Conservation (phyloP, 2,888 invertebrate genomes). For the Drosophila kambysellisi region DNA sequence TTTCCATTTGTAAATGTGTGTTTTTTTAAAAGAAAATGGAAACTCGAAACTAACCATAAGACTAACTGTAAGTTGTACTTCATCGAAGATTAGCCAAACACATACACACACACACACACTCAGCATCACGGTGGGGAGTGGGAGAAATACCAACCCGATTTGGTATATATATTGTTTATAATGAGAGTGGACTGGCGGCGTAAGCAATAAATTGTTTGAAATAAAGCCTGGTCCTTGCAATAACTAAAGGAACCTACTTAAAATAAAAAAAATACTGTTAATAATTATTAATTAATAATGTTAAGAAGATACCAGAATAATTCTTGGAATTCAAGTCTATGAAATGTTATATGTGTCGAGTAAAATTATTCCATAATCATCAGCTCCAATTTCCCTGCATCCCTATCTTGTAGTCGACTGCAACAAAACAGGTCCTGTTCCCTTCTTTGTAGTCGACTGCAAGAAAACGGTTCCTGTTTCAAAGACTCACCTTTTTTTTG, state of each 20-base stretch:
- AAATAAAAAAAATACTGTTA: constrained; percentile 2
- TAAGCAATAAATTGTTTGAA: constrained; percentile 72
- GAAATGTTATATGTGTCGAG: background rate
- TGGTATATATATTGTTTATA: constrained; percentile 38
- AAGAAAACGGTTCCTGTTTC: background rate
- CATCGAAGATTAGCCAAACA: constrained; percentile 54
- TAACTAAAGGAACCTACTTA: constrained; percentile 61
- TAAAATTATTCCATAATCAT: background rate
- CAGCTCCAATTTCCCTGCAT: background rate
- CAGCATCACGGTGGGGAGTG: constrained; percentile 32
- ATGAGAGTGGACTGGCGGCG: constrained; percentile 41
- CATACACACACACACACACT: constrained; percentile 19
- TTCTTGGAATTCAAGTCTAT: background rate
- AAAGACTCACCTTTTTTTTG: background rate
- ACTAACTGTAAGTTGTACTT: constrained; percentile 69
- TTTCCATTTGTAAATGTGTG: constrained; percentile 57
- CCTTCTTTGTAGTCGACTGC: background rate
- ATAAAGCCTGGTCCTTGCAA: constrained; percentile 70
- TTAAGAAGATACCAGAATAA: background rate
- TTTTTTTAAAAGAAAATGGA: constrained; percentile 30
- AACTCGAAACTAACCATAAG: constrained; percentile 67
- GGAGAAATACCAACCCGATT: constrained; percentile 14
- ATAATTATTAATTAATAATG: background rate
- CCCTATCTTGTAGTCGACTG: background rate
- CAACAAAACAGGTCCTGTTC: background rate